Conservation (phyloP, 1,140 invertebrate species). For the Leptinotarsa lineolata region DNA sequence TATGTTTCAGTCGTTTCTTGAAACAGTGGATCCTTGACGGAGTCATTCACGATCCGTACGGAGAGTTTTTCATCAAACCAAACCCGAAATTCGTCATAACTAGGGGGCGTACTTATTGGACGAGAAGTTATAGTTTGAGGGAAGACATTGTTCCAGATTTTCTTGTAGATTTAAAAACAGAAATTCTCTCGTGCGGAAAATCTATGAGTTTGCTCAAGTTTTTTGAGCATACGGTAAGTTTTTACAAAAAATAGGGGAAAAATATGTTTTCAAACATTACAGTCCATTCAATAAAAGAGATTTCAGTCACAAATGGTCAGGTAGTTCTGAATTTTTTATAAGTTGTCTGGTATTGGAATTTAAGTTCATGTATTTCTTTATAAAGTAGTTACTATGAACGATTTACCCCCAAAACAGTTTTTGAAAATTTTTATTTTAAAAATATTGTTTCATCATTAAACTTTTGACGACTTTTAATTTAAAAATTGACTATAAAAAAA, state of each 20-base stretch:
- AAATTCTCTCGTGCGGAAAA: constrained; percentile 52
- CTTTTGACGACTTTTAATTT: too few relatives aligned
- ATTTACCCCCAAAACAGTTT: too few relatives aligned
- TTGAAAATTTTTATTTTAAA: too few relatives aligned
- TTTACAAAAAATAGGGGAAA: not conserved
- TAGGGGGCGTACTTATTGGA: constrained; percentile 53
- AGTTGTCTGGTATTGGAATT: too few relatives aligned
- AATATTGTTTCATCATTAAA: too few relatives aligned
- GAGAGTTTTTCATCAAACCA: constrained; percentile 53
- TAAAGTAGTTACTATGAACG: too few relatives aligned
- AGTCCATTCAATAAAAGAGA: too few relatives aligned
- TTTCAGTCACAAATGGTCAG: too few relatives aligned
- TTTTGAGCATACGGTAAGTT: constrained; percentile 47
- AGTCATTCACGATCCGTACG: constrained; percentile 50
- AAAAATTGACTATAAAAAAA: too few relatives aligned
- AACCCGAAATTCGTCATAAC: constrained; percentile 44
- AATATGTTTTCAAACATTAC: too few relatives aligned
- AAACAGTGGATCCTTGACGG: constrained; percentile 54
- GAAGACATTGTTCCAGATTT: constrained; percentile 53
- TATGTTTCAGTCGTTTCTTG: constrained; percentile 48
- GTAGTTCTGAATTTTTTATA: too few relatives aligned
- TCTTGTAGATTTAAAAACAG: constrained; percentile 45
- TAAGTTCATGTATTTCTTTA: too few relatives aligned
- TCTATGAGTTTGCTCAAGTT: constrained; percentile 53
- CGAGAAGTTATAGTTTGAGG: constrained; percentile 43